Base-by-base conservation (phyloP, 2,888 invertebrate genomes). In the Patella caerulea region DNA sequence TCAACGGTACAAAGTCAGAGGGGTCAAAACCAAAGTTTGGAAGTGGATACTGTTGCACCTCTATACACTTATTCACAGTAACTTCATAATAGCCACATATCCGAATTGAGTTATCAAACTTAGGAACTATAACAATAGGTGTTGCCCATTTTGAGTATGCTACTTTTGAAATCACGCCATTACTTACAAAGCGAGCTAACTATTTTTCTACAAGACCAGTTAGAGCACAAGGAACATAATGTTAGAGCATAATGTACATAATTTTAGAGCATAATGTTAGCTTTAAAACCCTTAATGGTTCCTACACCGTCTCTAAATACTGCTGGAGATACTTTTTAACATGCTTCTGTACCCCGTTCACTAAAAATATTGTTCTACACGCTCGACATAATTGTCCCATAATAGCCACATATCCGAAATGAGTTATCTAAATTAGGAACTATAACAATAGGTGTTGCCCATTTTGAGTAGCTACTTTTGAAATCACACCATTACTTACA, bases 11-110 rank as follows among this genome's bases (percentile, higher is more conserved):
- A n/a, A n/a, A n/a, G n/a, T n/a, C n/a, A n/a, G n/a, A n/a, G n/a
- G n/a, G n/a, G n/a, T n/a, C n/a, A n/a, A n/a, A n/a, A n/a, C n/a
- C n/a, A n/a, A n/a, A n/a, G n/a, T n/a, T n/a, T n/a, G n/a, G n/a
- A n/a, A n/a, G n/a, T n/a, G n/a, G n/a, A n/a, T n/a, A n/a, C n/a
- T n/a, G n/a, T n/a, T n/a, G 80, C 11, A 69, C 53, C n/a, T 79
- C 65, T 24, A 74, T 45, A 4, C 53, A 54, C 45, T 55, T 69
- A 75, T 83, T 83, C 7, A 83, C 71, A 3, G 83, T 81, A 7
- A 81, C 59, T 65, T 81, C 77, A 19, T 65, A 17, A 65, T 65
- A 2, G 11, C 65, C 65, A 65, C 65, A 19, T 17, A 65, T n/a
- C 3, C 65, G 19, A 9, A 65, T 17, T 19, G 3, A 65, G 12